Evolutionary conservation across 2,113 vertebrate species (phyloP).

Genomic region (Ibidorhyncha struthersii): DNA sequence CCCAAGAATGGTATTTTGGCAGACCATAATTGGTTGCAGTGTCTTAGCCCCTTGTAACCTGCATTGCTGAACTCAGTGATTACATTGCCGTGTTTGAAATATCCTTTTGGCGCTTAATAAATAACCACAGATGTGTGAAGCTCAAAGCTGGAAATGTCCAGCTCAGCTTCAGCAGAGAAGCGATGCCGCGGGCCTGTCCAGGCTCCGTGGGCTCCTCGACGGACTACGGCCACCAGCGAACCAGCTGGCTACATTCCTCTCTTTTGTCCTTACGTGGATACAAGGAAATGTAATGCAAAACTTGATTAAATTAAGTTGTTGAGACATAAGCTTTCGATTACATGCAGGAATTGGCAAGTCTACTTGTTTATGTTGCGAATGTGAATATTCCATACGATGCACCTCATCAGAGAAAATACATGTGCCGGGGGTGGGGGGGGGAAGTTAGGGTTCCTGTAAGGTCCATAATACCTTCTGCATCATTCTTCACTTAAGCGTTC

Average conservation of each 20-base stretch:
- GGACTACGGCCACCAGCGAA: background rate
- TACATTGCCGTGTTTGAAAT: background rate
- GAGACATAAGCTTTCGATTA: background rate
- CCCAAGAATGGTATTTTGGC: background rate
- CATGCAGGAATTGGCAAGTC: background rate
- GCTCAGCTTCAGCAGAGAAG: background rate
- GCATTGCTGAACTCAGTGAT: background rate
- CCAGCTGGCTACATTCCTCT: background rate
- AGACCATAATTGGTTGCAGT: background rate
- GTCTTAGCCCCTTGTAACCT: background rate
- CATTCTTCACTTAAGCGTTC: background rate
- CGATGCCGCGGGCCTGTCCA: background rate
- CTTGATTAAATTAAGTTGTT: background rate
- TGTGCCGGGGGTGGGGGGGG: background rate
- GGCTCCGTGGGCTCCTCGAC: background rate
- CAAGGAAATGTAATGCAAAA: background rate
- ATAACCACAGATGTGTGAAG: background rate
- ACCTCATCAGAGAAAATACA: background rate
- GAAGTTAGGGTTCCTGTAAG: background rate
- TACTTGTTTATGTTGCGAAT: background rate
- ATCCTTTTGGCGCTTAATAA: background rate
- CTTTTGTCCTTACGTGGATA: background rate
- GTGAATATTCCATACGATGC: background rate
- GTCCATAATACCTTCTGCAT: background rate
- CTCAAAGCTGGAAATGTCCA: background rate